Evolutionary conservation across 2,888 invertebrate genomes (phyloP).

Genomic region (Drosophila demipolita): DNA sequence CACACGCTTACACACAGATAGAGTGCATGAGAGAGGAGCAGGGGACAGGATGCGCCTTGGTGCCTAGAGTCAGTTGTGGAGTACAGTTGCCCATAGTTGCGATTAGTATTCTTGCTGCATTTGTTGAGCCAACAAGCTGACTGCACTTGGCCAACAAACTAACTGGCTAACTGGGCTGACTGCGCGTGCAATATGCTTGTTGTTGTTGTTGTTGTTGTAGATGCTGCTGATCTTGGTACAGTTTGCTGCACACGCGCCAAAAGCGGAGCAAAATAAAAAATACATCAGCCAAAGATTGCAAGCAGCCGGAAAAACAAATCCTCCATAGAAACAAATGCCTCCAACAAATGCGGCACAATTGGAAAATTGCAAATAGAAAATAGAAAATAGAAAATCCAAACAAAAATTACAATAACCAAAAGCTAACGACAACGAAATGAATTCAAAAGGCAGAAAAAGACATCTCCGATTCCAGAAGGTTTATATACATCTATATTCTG

Average conservation of each 20-base stretch:
- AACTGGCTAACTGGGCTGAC: conserved; percentile 24
- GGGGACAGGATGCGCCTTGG: conserved; percentile 30
- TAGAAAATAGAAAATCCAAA: background rate
- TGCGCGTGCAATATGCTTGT: conserved; percentile 34
- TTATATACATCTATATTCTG: background rate
- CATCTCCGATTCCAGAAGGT: background rate
- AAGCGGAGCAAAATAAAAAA: conserved; percentile 55
- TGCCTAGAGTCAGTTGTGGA: conserved; percentile 1
- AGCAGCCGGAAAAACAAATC: conserved; percentile 24
- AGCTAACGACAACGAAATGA: background rate
- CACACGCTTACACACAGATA: background rate
- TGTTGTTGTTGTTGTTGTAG: conserved; percentile 13
- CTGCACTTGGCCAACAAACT: conserved; percentile 17
- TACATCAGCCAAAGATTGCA: conserved; percentile 19
- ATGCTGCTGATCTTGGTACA: conserved; percentile 64
- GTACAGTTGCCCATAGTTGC: conserved; percentile 53
- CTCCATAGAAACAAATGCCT: too few species aligned
- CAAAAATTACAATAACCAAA: background rate
- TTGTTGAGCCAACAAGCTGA: conserved; percentile 31
- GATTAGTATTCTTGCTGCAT: conserved; percentile 8
- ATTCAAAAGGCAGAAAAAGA: background rate
- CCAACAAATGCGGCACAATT: background rate
- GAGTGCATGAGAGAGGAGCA: background rate
- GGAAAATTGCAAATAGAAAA: background rate
- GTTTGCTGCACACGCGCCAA: conserved; percentile 71